Percentiles rank a stretch among this genome's conserved stretches.
Evolutionary conservation across 2,797 vertebrate genomes (phyloP).

Genomic region (Adelosebastes latens): DNA sequence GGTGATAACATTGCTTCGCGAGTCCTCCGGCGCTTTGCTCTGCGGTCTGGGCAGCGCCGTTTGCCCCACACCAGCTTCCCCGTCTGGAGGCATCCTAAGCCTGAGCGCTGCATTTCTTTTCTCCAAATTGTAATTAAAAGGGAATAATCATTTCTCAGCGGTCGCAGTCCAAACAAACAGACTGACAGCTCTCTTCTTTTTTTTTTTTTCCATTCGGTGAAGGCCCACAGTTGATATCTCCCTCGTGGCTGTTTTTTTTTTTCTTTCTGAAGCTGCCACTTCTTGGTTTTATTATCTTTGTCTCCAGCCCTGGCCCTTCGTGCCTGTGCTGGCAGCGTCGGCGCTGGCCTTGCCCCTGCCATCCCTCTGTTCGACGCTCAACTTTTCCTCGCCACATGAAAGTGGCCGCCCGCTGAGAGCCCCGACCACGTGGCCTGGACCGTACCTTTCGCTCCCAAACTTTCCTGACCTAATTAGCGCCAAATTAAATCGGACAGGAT

Average conservation of each 20-base stretch:
- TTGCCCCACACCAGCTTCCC: constrained; percentile 43
- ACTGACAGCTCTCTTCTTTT: constrained; percentile 70
- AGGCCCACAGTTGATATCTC: constrained; percentile 76
- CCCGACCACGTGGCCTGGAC: constrained; percentile 73
- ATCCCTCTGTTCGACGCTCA: constrained; percentile 74
- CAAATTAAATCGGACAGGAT: constrained; percentile 76
- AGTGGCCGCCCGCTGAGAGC: constrained; percentile 72
- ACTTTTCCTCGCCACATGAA: constrained; percentile 75
- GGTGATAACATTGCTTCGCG: constrained; percentile 76
- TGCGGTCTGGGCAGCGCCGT: constrained; percentile 46
- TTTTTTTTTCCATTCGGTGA: constrained; percentile 22
- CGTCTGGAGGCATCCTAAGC: constrained; percentile 59
- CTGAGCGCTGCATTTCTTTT: constrained; percentile 61
- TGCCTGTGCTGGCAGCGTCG: constrained; percentile 69
- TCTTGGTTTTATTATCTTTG: constrained; percentile 81
- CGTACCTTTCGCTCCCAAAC: constrained; percentile 79
- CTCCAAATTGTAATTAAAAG: constrained; percentile 84
- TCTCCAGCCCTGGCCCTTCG: constrained; percentile 80
- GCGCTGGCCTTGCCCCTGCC: constrained; percentile 55
- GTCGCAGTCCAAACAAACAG: constrained; percentile 79
- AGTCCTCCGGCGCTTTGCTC: constrained; percentile 53
- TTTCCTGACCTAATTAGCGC: constrained; percentile 83
- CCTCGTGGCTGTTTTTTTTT: constrained; percentile 63
- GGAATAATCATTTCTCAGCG: constrained; percentile 82
- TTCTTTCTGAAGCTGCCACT: constrained; percentile 77